A percentile compares a stretch with the other conserved stretches of the same genome.
phyloP scores from a whole-genome alignment of 64 coral and sea anemone species.

The Stichodactyla helianthus region DNA sequence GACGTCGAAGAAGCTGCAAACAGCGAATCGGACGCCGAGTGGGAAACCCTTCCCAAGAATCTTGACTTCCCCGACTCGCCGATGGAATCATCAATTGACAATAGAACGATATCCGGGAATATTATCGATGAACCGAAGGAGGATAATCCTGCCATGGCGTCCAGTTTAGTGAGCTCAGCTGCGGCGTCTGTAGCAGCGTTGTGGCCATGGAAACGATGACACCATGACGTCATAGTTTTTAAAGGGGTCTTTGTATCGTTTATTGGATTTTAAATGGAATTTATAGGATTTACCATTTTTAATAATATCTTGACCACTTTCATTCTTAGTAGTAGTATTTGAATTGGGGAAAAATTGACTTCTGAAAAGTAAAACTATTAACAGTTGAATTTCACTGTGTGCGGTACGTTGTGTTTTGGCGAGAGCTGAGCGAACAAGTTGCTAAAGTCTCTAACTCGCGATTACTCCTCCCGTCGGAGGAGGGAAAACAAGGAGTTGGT shows the following conservation, averaged over 20 bases:
- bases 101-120: neutral
- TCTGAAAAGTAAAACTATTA: too few species aligned
- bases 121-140: conserved; percentile 21
- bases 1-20: conserved; percentile 43
- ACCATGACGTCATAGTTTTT: neutral
- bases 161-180: conserved; percentile 78
- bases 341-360: too few species aligned
- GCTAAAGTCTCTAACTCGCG: too few species aligned
- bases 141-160: conserved; percentile 44
- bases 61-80: conserved; percentile 11
- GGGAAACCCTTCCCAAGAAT: conserved; percentile 87
- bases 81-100: neutral
- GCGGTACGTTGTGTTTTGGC: too few species aligned
- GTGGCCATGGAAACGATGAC: conserved; percentile 86
- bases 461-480: too few species aligned
- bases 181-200: conserved; percentile 88
- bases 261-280: too few species aligned
- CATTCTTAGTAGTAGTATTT: too few species aligned
- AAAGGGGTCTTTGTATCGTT: neutral
- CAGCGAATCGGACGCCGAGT: conserved; percentile 86
- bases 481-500: too few species aligned
- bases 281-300: too few species aligned
- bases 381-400: too few species aligned
- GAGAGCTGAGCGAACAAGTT: too few species aligned
- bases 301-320: too few species aligned